Percentiles rank a stretch among this genome's conserved stretches.
phyloP scores from a whole-genome alignment of 2,888 invertebrate genomes.

The Torymus aiolomorphi region DNA sequence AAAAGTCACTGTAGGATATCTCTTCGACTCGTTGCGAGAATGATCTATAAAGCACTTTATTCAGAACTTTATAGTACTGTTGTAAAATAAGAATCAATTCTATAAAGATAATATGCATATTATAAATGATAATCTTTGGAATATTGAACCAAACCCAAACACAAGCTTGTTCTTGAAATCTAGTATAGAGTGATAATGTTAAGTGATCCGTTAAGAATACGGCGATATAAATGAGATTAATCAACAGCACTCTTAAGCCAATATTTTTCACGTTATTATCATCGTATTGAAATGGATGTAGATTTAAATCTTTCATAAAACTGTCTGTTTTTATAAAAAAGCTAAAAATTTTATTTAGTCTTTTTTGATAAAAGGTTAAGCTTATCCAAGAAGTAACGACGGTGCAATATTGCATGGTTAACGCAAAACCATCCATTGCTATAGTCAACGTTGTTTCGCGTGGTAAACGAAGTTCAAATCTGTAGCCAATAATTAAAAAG shows the following conservation, averaged over 20 bases:
- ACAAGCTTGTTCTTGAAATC: constrained; percentile 44
- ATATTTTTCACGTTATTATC: neutral
- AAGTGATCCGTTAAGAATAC: constrained; percentile 32
- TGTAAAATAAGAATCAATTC: constrained; percentile 27
- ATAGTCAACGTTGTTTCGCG: constrained; percentile 40
- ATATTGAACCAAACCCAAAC: constrained; percentile 35
- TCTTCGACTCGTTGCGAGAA: neutral
- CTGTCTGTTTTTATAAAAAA: neutral
- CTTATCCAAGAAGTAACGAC: constrained; percentile 35
- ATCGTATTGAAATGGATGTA: neutral
- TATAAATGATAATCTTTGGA: constrained; percentile 36
- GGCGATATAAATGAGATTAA: constrained; percentile 22
- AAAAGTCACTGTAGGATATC: neutral
- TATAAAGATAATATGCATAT: constrained; percentile 18
- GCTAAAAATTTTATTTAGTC: neutral
- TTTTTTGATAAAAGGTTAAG: neutral
- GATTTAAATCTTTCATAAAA: neutral
- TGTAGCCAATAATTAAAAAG: constrained; percentile 5
- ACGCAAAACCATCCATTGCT: constrained; percentile 26
- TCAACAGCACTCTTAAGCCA: neutral
- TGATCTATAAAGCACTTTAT: neutral
- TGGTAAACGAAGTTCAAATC: constrained; percentile 32
- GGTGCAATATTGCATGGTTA: constrained; percentile 39
- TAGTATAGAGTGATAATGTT: constrained; percentile 6
- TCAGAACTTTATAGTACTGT: constrained; percentile 25